Evolutionary conservation across 1,140 invertebrate species (phyloP).

Genomic region (Drosophila prosaltans): DNA sequence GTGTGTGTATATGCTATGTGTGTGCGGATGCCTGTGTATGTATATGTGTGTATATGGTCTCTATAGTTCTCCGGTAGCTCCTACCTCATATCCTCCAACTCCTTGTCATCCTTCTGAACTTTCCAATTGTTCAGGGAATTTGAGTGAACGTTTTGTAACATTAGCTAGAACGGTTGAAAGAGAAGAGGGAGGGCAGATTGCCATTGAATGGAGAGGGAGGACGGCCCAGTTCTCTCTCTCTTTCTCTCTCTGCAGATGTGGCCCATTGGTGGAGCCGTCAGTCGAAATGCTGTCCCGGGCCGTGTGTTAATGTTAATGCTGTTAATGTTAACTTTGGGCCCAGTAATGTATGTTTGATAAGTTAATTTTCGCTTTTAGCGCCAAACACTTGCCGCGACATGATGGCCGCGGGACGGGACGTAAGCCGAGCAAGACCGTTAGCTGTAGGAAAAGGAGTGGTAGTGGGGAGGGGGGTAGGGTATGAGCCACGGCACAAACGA

Average conservation of each 20-base stretch:
- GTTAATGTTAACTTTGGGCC: constrained; percentile 74
- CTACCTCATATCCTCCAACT: background rate
- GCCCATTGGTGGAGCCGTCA: constrained; percentile 3
- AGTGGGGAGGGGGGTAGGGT: constrained; percentile 20
- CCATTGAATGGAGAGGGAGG: no score
- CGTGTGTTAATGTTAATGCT: constrained; percentile 68
- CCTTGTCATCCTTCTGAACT: constrained; percentile 29
- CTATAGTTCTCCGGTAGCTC: constrained; percentile 20
- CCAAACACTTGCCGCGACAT: constrained; percentile 25
- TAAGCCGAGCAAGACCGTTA: no score
- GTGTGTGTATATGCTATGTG: background rate
- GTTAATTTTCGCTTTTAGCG: constrained; percentile 70
- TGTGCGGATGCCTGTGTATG: constrained; percentile 22
- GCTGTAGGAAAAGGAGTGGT: no score
- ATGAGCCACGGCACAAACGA: constrained; percentile 43
- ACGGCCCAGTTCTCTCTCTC: no score
- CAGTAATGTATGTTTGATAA: constrained; percentile 80
- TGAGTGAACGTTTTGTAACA: constrained; percentile 63
- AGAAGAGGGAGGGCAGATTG: background rate
- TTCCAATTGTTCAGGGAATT: constrained; percentile 76
- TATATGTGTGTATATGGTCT: constrained; percentile 1
- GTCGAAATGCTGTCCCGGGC: constrained; percentile 22
- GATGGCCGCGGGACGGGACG: background rate
- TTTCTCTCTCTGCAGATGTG: background rate
- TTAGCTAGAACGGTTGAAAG: constrained; percentile 49